phyloP scores from a whole-genome alignment of 2,888 invertebrate species.

The Catonia carolina region DNA sequence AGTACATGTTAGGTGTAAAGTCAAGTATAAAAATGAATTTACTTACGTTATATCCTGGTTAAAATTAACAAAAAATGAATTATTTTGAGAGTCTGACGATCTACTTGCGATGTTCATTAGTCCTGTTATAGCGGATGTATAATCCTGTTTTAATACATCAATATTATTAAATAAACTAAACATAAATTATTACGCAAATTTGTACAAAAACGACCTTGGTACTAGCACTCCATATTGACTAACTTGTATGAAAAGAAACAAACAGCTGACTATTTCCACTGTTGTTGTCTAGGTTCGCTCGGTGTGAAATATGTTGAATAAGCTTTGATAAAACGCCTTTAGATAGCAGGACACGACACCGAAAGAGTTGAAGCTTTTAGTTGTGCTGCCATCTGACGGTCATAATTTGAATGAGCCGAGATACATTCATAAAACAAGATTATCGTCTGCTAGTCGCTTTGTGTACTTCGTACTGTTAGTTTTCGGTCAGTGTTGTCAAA shows the following conservation, averaged over 20 bases:
- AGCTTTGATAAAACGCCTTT: neutral
- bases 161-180: conserved; percentile 45
- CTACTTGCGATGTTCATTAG: conserved; percentile 67
- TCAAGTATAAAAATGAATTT: too few species aligned
- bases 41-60: conserved; percentile 98
- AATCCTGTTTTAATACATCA: conserved; percentile 46
- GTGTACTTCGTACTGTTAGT: too few species aligned
- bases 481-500: too few species aligned
- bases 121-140: conserved; percentile 52
- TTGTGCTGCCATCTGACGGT: too few species aligned
- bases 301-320: neutral
- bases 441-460: too few species aligned
- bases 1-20: too few species aligned
- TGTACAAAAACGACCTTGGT: conserved; percentile 32
- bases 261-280: conserved; percentile 30
- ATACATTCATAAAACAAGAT: too few species aligned
- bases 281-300: neutral
- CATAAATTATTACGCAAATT: conserved; percentile 41
- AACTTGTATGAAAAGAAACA: conserved; percentile 33
- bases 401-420: too few species aligned
- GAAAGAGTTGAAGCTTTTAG: too few species aligned
- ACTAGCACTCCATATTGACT: conserved; percentile 36
- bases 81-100: conserved; percentile 21
- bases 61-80: conserved; percentile 87
- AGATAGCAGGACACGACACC: neutral